A percentile compares a stretch with the other conserved stretches of the same genome.
These are phyloP conservation scores for Polyergus mexicanus DNA, from an alignment of 1,140 invertebrate genomes.

Conservation along the genomic window DNA sequence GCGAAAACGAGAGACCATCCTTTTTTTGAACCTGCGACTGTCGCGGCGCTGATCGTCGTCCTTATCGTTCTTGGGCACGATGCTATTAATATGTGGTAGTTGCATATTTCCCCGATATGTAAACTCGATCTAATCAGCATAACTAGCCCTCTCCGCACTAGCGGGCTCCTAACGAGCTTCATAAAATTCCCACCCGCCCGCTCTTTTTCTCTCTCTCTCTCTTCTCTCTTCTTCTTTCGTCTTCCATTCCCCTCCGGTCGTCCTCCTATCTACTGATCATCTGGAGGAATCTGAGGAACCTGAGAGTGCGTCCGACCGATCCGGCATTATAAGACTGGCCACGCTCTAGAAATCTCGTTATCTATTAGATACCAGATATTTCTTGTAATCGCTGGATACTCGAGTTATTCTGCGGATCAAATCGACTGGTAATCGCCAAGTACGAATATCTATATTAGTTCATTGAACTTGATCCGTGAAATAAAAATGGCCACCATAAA, in stretches of 20 bases:
- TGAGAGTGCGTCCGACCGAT: background rate
- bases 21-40: background rate
- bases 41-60: background rate
- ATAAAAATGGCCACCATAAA: background rate
- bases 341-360: conserved; percentile 45
- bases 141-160: conserved; percentile 49
- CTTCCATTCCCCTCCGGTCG: background rate
- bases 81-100: conserved; percentile 46
- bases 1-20: conserved; percentile 27
- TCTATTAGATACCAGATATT: conserved; percentile 19
- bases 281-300: background rate
- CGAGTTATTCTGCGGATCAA: conserved; percentile 26
- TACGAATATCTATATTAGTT: background rate
- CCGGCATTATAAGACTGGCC: background rate
- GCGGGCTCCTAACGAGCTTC: conserved; percentile 54
- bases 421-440: conserved; percentile 26
- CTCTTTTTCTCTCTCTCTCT: background rate
- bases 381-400: conserved; percentile 1
- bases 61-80: background rate
- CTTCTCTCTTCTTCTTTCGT: background rate
- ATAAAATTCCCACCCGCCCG: conserved; percentile 45
- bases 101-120: conserved; percentile 48
- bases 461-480: background rate
- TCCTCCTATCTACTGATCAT: conserved; percentile 4
- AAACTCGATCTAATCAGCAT: conserved; percentile 67